Evolutionary conservation across 2,888 invertebrate genomes (phyloP).

Genomic region (Dynastes tityus): DNA sequence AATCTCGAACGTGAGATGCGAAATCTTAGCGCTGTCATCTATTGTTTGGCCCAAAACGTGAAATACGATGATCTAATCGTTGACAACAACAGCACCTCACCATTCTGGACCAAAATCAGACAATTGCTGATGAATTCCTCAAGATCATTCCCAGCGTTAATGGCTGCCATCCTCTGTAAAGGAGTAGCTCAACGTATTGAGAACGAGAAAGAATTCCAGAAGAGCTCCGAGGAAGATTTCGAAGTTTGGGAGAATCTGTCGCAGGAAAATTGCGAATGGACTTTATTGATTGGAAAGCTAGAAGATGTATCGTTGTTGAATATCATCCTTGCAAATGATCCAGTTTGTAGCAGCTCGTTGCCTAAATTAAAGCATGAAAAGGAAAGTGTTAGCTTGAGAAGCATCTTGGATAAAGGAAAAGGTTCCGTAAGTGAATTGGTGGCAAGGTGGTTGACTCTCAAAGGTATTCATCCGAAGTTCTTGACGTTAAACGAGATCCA

Average conservation of each 20-base stretch:
- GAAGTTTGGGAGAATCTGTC: constrained; percentile 88
- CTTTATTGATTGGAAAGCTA: constrained; percentile 87
- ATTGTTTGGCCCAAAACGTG: constrained; percentile 77
- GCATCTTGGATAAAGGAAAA: constrained; percentile 77
- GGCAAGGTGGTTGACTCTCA: constrained; percentile 87
- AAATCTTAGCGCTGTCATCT: constrained; percentile 78
- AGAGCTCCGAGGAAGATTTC: constrained; percentile 65
- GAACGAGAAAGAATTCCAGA: constrained; percentile 65
- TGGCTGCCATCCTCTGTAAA: constrained; percentile 88
- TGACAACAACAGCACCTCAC: constrained; percentile 80
- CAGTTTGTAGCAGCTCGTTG: constrained; percentile 63
- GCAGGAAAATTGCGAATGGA: constrained; percentile 90
- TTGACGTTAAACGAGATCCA: constrained; percentile 73
- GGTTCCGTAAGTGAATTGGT: constrained; percentile 93
- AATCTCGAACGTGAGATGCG: constrained; percentile 77
- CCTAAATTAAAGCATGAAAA: constrained; percentile 74
- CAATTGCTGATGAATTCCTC: constrained; percentile 81
- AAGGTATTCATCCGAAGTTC: constrained; percentile 80
- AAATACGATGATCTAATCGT: constrained; percentile 75
- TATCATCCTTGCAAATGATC: constrained; percentile 77
- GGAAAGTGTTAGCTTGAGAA: constrained; percentile 78
- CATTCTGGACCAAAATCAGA: constrained; percentile 89
- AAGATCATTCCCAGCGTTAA: constrained; percentile 84
- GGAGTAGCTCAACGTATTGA: constrained; percentile 78
- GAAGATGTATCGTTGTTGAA: constrained; percentile 90